A percentile compares a stretch with the other conserved stretches of the same genome.
Evolutionary conservation across 2,888 invertebrate species (phyloP).

Genomic region (Xanthia icteritia): DNA sequence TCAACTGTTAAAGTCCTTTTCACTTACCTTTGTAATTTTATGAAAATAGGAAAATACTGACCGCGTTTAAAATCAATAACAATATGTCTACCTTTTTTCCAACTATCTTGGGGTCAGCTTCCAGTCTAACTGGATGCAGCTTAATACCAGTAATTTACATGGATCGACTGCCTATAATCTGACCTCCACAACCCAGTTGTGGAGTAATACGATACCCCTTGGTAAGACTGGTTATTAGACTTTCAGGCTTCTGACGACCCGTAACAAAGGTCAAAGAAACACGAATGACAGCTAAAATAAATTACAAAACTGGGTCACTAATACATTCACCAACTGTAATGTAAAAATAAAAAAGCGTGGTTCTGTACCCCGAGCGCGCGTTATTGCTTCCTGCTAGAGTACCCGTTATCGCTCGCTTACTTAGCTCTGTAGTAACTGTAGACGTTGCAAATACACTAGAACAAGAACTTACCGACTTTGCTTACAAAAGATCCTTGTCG

Average conservation of each 20-base stretch:
- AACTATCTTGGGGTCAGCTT: too few species aligned
- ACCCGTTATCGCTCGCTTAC: constrained; percentile 59
- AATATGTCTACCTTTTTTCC: too few species aligned
- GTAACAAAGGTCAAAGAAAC: too few species aligned
- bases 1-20: neutral
- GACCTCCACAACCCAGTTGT: too few species aligned
- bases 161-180: too few species aligned
- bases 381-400: constrained; percentile 69
- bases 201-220: too few species aligned
- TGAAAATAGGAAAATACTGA: neutral
- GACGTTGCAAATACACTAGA: constrained; percentile 44
- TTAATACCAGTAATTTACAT: too few species aligned
- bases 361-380: constrained; percentile 59
- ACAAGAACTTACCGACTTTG: constrained; percentile 10
- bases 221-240: too few species aligned
- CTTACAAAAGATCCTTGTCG: constrained; percentile 9
- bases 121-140: too few species aligned
- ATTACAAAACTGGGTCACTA: neutral
- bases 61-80: too few species aligned
- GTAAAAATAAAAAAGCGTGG: constrained; percentile 58
- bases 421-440: constrained; percentile 49
- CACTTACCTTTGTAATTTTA: neutral
- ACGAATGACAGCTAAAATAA: neutral
- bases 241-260: too few species aligned
- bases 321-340: constrained; percentile 35